Evolutionary conservation across 2,113 vertebrate genomes (phyloP).

Genomic region (Corythaixoides concolor): DNA sequence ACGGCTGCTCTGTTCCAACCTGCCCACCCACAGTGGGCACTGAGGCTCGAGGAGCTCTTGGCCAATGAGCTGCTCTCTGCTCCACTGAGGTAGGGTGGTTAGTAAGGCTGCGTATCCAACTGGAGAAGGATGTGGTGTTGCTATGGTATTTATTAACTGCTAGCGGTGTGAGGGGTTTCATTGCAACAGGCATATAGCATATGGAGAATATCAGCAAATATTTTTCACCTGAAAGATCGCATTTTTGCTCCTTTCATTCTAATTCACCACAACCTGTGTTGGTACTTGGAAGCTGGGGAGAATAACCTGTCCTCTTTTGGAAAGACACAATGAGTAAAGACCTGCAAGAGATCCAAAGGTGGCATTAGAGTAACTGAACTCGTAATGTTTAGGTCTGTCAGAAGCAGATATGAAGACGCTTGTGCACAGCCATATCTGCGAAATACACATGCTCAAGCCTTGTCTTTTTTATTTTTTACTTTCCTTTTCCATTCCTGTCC

Average conservation of each 20-base stretch:
- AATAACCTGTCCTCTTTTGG: not conserved
- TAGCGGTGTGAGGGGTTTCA: not conserved
- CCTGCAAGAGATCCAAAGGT: not conserved
- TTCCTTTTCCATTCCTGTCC: not conserved
- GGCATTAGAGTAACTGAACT: not conserved
- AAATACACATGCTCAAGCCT: not conserved
- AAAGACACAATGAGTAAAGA: not conserved
- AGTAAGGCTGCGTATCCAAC: not conserved
- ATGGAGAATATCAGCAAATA: not conserved
- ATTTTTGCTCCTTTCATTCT: not conserved
- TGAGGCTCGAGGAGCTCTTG: not conserved
- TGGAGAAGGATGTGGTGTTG: not conserved
- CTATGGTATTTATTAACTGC: not conserved
- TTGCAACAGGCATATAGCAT: not conserved
- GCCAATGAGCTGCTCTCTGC: not conserved
- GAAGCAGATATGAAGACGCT: not conserved
- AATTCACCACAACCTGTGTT: not conserved
- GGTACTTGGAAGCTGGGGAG: not conserved
- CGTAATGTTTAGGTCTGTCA: not conserved
- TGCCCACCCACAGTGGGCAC: accelerated
- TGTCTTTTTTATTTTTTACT: not conserved
- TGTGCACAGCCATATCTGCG: not conserved
- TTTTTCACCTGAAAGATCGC: not conserved
- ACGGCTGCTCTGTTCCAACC: accelerated
- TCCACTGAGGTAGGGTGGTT: not conserved